These are phyloP conservation scores for Acrossocheilus wenchowensis DNA, from an alignment of 2,797 vertebrate species.

Conservation along the genomic window DNA sequence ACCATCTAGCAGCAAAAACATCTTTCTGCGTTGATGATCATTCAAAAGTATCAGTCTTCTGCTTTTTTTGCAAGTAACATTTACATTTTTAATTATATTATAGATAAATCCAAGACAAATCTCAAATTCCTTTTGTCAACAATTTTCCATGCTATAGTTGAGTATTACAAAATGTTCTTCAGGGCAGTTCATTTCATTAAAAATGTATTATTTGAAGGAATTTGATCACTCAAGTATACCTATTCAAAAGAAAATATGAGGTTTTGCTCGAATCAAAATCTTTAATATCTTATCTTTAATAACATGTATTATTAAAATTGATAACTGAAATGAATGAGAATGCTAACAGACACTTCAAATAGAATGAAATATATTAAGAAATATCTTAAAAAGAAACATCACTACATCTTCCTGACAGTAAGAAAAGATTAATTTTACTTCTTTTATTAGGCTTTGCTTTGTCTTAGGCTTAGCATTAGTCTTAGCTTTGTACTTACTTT, in stretches of 20 bases:
- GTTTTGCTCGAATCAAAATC: neutral
- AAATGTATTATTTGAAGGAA: neutral
- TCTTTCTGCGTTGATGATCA: neutral
- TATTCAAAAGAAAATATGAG: neutral
- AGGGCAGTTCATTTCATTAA: neutral
- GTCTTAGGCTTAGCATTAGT: too few relatives aligned
- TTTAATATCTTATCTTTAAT: neutral
- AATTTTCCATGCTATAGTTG: neutral
- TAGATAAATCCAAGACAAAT: neutral
- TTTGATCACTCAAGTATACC: neutral
- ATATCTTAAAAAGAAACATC: neutral
- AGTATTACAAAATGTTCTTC: neutral
- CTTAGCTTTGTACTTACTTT: neutral
- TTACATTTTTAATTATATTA: neutral
- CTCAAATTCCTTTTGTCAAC: neutral
- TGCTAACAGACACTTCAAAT: neutral
- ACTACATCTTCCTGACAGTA: neutral
- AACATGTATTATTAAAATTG: neutral
- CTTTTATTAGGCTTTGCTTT: neutral
- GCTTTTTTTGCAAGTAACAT: neutral
- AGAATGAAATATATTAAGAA: neutral
- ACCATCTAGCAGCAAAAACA: neutral
- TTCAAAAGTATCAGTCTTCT: neutral
- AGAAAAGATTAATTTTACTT: neutral
- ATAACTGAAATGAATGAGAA: neutral